A percentile compares a stretch with the other conserved stretches of the same genome.
Evolutionary conservation across 2,888 invertebrate genomes (phyloP).

Genomic region (Aleiodes alternator): DNA sequence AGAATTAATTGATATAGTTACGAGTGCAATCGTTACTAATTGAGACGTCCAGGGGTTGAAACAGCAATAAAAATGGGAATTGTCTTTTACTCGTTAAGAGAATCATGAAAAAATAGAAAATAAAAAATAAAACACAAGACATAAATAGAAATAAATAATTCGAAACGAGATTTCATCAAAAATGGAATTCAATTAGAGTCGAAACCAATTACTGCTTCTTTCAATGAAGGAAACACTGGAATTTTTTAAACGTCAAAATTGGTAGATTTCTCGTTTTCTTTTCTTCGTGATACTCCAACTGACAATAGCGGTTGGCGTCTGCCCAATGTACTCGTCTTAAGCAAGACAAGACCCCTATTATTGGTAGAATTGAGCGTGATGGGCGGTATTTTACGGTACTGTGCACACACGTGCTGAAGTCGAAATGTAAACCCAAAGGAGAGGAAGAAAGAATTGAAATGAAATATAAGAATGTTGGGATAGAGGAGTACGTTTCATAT

Average conservation of each 20-base stretch:
- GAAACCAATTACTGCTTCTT: not conserved
- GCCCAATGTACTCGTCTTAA: conserved; percentile 21
- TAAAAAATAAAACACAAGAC: too few species aligned
- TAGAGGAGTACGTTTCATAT: not conserved
- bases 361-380: conserved; percentile 1
- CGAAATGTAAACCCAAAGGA: conserved; percentile 6
- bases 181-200: too few species aligned
- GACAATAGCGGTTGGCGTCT: not conserved
- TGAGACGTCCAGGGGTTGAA: too few species aligned
- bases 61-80: too few species aligned
- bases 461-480: not conserved
- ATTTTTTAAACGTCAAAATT: not conserved
- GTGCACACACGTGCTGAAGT: conserved; percentile 17
- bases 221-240: not conserved
- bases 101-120: too few species aligned
- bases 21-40: too few species aligned
- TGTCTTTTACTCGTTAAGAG: too few species aligned
- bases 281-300: not conserved
- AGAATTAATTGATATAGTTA: too few species aligned
- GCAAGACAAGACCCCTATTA: conserved; percentile 22
- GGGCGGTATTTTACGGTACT: conserved; percentile 16
- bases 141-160: too few species aligned
- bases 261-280: not conserved
- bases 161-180: too few species aligned
- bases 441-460: not conserved